phyloP scores from a whole-genome alignment of 2,113 vertebrate genomes.

The Calypte anna region DNA sequence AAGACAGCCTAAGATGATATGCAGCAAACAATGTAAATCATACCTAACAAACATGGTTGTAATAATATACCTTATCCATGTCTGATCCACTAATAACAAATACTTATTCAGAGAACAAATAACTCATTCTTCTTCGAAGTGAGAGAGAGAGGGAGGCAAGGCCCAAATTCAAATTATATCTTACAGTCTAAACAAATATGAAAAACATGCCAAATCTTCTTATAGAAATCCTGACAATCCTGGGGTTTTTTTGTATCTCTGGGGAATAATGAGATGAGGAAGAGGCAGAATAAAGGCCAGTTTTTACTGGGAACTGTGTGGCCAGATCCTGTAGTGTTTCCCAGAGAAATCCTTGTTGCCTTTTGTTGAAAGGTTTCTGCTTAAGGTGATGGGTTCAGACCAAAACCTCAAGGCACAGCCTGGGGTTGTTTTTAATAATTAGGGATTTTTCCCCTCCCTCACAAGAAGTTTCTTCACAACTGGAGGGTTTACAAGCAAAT shows the following conservation, averaged over 20 bases:
- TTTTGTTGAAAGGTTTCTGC: not conserved
- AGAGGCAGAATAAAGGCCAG: not conserved
- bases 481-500: not conserved
- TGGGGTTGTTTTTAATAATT: constrained; percentile 4
- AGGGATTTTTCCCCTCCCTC: not conserved
- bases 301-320: not conserved
- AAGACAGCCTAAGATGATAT: constrained; percentile 75
- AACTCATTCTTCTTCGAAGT: constrained; percentile 68
- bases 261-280: constrained; percentile 20
- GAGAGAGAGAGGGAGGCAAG: constrained; percentile 28
- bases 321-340: not conserved
- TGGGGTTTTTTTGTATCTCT: constrained; percentile 61
- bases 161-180: constrained; percentile 73
- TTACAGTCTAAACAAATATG: constrained; percentile 69
- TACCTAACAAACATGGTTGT: constrained; percentile 74
- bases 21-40: constrained; percentile 71
- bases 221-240: constrained; percentile 68
- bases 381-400: not conserved
- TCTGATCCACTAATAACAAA: constrained; percentile 81
- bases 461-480: not conserved
- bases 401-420: not conserved
- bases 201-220: constrained; percentile 69
- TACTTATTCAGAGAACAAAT: constrained; percentile 75
- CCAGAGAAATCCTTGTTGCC: not conserved
- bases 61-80: constrained; percentile 77